phyloP scores from a whole-genome alignment of 1,140 invertebrate species.

The Anoplolepis gracilipes region DNA sequence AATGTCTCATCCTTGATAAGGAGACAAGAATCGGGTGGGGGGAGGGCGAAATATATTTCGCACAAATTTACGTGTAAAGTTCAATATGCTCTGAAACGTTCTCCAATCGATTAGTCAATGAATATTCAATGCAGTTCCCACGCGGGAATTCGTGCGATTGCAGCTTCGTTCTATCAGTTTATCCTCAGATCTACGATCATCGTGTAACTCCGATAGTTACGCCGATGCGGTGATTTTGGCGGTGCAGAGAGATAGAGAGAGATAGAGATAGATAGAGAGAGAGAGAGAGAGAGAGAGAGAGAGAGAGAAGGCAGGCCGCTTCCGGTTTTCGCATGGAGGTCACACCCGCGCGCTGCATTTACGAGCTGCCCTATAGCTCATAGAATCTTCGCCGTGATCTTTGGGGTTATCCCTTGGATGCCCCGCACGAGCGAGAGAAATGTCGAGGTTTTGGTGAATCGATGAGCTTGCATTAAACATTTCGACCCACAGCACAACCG shows the following conservation, averaged over 20 bases:
- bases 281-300: too few relatives aligned
- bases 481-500: slow-evolving; percentile 36
- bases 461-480: slow-evolving; percentile 82
- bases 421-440: slow-evolving; percentile 74
- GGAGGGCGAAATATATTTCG: slow-evolving; percentile 54
- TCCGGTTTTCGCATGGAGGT: slow-evolving; percentile 12
- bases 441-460: slow-evolving; percentile 74
- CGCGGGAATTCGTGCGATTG: slow-evolving; percentile 32
- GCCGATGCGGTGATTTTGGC: slow-evolving; percentile 53
- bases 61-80: slow-evolving; percentile 51
- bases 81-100: slow-evolving; percentile 47
- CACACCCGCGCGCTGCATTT: slow-evolving; percentile 49
- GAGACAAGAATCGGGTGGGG: neutral
- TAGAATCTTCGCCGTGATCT: slow-evolving; percentile 77
- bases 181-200: slow-evolving; percentile 50
- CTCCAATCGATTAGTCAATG: slow-evolving; percentile 58
- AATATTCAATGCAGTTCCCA: slow-evolving; percentile 45
- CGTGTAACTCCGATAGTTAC: slow-evolving; percentile 53
- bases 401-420: slow-evolving; percentile 64
- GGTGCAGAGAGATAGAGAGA: slow-evolving; percentile 25
- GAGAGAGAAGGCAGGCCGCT: too few relatives aligned
- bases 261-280: too few relatives aligned
- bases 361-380: slow-evolving; percentile 75
- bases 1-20: neutral
- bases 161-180: slow-evolving; percentile 51